Evolutionary conservation across 2,888 invertebrate species (phyloP).

Genomic region (Aethes cnicana): DNA sequence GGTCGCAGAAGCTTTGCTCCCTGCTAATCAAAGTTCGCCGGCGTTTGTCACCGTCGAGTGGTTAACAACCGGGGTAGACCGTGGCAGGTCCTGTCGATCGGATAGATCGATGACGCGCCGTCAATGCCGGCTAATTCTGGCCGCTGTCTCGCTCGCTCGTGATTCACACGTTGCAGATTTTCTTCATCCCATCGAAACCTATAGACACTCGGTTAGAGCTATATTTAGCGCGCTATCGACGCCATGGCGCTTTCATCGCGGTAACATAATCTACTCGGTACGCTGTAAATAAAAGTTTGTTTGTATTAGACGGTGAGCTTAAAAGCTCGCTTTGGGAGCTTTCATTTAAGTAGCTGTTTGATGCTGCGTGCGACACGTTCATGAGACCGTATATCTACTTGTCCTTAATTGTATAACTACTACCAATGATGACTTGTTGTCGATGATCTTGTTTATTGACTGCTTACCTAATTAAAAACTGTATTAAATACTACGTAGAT

Average conservation of each 20-base stretch:
- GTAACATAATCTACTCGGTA: conserved; percentile 30
- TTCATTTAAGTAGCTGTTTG: conserved; percentile 3
- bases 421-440: no score
- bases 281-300: conserved; percentile 27
- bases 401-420: conserved; percentile 6
- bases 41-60: background rate
- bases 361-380: no score
- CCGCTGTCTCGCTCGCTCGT: conserved; percentile 37
- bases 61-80: background rate
- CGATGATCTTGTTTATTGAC: no score
- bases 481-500: no score
- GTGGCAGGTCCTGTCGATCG: conserved; percentile 27
- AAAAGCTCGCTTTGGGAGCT: background rate
- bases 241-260: conserved; percentile 31
- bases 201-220: conserved; percentile 42
- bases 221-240: conserved; percentile 42
- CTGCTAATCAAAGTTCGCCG: background rate
- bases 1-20: conserved; percentile 13
- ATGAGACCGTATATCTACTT: no score
- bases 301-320: conserved; percentile 18
- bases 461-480: background rate
- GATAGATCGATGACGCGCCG: conserved; percentile 46
- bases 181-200: conserved; percentile 39
- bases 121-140: conserved; percentile 46
- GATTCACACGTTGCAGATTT: conserved; percentile 41